Evolutionary conservation across 2,113 vertebrate species (phyloP), one percentile per base, ranked within the genome.

Genomic region (Phrynosoma platyrhinos): DNA sequence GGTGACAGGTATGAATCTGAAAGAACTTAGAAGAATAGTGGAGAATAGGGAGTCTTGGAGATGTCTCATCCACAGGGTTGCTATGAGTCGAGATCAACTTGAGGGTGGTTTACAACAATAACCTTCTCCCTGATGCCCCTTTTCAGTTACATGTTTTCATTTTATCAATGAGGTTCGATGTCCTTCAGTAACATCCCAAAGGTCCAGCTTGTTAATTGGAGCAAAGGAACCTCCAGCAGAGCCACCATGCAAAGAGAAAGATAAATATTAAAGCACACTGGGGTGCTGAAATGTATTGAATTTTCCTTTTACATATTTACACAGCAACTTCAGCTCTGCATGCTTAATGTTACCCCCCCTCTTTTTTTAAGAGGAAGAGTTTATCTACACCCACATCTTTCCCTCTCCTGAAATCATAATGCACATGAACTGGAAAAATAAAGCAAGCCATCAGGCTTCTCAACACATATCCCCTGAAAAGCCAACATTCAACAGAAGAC

Each of bases 401-500:
- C 30, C 25, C 42, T 77, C 16, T 66, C 40, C 76, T 79, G 64
- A 88, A 91, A 91, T 25, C 0, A 36, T 91, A 47, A 14, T 55
- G 78, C 69, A 91, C 36, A 42, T 82, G 90, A 71, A 86, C 79
- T 64, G 55, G 40, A 25, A 1, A 77, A 10, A 47, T 16, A 27
- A 18, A 68, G 69, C 4, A 30, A 30, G 0, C 0, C 16, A 55
- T 52, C 36, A 52, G 0, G 0, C n/a, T 92, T 89, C 23, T 55
- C 86, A 88, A 62, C 74, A 90, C 79, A 42, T 84, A 89, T 42
- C 87, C 81, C 83, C 83, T 88, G 32, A 30, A 71, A 75, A 89
- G 52, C 0, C 86, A 91, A 92, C 72, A 53, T 66, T 14, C n/a
- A 72, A 21, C 78, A 89, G 30, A 79, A 84, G 89, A 87, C 47